phyloP scores from a whole-genome alignment of 37 sponge, comb jelly and placozoan species.

The Axinella damicornis region DNA sequence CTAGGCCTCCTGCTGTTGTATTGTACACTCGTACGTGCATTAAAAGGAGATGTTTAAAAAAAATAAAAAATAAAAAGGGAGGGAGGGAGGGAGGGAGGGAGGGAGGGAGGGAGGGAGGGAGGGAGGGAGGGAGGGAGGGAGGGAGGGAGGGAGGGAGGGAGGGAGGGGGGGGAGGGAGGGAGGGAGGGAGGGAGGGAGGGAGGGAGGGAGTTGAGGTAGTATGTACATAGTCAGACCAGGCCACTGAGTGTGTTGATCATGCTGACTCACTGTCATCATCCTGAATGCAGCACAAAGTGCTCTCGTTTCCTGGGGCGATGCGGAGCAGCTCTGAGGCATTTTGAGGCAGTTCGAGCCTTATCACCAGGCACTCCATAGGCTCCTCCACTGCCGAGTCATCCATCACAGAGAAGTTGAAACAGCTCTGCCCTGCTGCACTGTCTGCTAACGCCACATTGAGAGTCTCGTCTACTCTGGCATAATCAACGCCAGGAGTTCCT shows the following conservation, averaged over 20 bases:
- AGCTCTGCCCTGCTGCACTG: background rate
- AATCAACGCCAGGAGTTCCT: slow-evolving; percentile 24
- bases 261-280: slow-evolving; percentile 48
- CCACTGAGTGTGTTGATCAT: too few relatives aligned
- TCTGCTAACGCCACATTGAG: background rate
- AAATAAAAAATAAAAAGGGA: background rate
- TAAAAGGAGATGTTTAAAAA: slow-evolving; percentile 1
- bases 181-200: too few relatives aligned
- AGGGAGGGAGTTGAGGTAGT: too few relatives aligned
- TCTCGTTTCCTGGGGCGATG: background rate
- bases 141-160: background rate
- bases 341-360: background rate
- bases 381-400: slow-evolving; percentile 5
- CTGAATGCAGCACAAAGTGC: slow-evolving; percentile 22
- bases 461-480: background rate
- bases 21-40: too few relatives aligned
- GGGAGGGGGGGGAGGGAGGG: background rate
- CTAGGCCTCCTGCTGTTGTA: too few relatives aligned
- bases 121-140: slow-evolving; percentile 6
- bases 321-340: background rate
- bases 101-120: slow-evolving; percentile 10
- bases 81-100: background rate
- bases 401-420: slow-evolving; percentile 4
- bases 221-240: too few relatives aligned
- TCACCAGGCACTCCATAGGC: slow-evolving; percentile 14